Evolutionary conservation across 2,888 invertebrate genomes (phyloP), one percentile per base, ranked within the genome.

Genomic region (Sarcophaga carnaria): DNA sequence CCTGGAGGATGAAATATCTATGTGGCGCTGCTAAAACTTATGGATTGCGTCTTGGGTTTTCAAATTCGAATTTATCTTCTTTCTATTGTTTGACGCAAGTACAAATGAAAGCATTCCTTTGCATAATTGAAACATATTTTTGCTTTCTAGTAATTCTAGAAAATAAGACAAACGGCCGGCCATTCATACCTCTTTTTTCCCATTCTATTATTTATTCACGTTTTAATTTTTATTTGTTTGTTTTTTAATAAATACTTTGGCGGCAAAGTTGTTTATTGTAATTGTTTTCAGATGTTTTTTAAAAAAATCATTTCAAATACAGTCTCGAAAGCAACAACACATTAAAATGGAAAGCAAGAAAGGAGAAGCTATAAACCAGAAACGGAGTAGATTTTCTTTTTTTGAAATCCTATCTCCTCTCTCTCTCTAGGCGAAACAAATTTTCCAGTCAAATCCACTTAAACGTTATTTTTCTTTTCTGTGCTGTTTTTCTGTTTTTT

Each of bases 141-240:
- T 14, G 49, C 3, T 49, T 49, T 49, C 49, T 37, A 37, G 1
- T 8, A 49, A 14, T 49, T 12, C 54, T 54, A 4, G 14, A 54
- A 37, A 37, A 8, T 37, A 37, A 37, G 37, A 37, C 37, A 37
- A 37, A 37, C 37, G 2, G 37, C 2, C 8, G 37, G 37, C 37
- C 2, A 10, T 37, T 37, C 2, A 37, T 37, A 37, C 37, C 37
- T 2, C 37, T 12, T 54, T 54, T 54, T 14, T 54, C 17, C 45
- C 47, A 45, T 37, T 45, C 8, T 47, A 17, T 54, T 20, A 5
- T 54, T 67, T 22, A 70, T 69, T 66, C 14, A 59, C 20, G 37
- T 78, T 20, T 20, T 75, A 59, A 69, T 54, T 78, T 85, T 8
- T 81, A 72, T 85, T 81, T 79, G 60, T 82, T 82, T 71, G 3